Conservation (phyloP, 2,888 invertebrate genomes). For the Xestia xanthographa region DNA sequence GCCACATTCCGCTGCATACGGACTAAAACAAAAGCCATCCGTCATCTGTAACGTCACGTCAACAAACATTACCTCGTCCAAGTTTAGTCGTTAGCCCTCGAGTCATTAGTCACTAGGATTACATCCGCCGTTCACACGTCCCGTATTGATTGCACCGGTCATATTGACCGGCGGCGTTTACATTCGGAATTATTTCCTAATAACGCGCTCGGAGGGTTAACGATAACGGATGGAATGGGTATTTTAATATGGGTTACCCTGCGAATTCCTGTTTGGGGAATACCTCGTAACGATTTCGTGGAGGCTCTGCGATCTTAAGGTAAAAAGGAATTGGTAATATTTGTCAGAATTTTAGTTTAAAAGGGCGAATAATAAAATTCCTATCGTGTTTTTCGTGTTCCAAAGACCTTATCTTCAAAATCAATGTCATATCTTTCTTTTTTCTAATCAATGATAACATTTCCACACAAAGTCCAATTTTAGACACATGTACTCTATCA, state of each 20-base stretch:
- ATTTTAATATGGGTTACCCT: constrained; percentile 68
- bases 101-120: constrained; percentile 75
- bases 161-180: constrained; percentile 67
- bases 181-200: constrained; percentile 70
- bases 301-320: constrained; percentile 40
- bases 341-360: constrained; percentile 22
- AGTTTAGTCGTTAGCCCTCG: constrained; percentile 73
- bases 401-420: background rate
- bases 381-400: background rate
- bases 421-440: background rate
- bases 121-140: constrained; percentile 73
- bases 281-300: constrained; percentile 59
- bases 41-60: constrained; percentile 70
- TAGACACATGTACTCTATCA: constrained; percentile 3
- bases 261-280: constrained; percentile 64
- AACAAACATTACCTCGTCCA: constrained; percentile 72
- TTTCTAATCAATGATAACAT: constrained; percentile 5
- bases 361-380: background rate
- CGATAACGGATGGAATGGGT: constrained; percentile 64
- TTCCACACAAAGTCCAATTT: background rate
- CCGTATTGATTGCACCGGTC: constrained; percentile 74
- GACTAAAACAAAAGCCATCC: constrained; percentile 69
- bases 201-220: constrained; percentile 66
- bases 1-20: constrained; percentile 61
- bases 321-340: constrained; percentile 2